Base-by-base conservation (phyloP, 2,888 invertebrate genomes). In the Amphipoea oculea region DNA sequence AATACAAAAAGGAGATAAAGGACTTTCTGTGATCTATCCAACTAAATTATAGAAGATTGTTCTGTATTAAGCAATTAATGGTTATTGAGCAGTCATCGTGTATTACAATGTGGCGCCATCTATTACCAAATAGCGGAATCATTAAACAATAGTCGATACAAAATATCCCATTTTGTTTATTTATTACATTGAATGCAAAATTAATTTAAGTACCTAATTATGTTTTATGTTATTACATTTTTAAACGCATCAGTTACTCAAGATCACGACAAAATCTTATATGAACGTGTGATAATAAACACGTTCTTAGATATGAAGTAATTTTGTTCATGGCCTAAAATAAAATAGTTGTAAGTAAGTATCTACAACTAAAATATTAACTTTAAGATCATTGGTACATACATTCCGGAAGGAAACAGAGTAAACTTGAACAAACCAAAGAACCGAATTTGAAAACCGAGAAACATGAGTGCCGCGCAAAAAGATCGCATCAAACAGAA, bases 41-140 rank as follows among this genome's bases (percentile, higher is more conserved):
- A 78, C 23, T 67, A 48, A 29, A 17, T 29, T 29, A 29, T 40
- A 23, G 6, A 70, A 17, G 0, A 9, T n/a, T 29, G 0, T 68
- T 51, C 7, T 6, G 0, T 54, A n/a, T 1, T 14, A 0, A 67
- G 0, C 4, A 42, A 29, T 12, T 11, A 54, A 29, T 54, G 1
- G 3, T 48, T 4, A 48, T 54, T 51, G 23, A 51, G 14, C 20
- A 57, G 1, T 23, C 17, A 5, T 40, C 4, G 5, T 48, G 17
- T 73, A 1, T 51, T 67, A 7, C 7, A 51, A 62, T 66, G 82
- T 76, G 81, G 79, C 93, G 96, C 94, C 96, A 95, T 94, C 96
- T 95, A 23, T 90, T 86, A 86, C 57, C 71, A 91, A 93, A 91
- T 94, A 94, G 95, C 87, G 5, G 78, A 86, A 91, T 65, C 48